Evolutionary conservation across 30 jellyfish, hydroid and myxozoan genomes (phyloP), one percentile per base, ranked within the genome.

Genomic region (Aurelia aurita): DNA sequence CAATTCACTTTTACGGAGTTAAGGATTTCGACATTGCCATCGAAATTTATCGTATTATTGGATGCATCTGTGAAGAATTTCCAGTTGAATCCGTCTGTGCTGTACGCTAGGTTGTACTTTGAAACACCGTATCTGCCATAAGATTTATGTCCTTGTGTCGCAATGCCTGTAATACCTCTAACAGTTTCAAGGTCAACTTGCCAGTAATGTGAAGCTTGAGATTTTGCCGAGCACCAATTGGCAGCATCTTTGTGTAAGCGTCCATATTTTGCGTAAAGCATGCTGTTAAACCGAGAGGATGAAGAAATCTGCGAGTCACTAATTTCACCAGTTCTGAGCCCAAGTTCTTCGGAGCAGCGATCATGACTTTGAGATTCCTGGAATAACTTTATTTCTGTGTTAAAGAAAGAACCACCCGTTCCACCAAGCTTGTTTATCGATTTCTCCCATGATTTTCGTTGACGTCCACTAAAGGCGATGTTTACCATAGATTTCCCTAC

Each of bases 161-260:
- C 85, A 9, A 73, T 10, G 23, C 72, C 85, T 1, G 58, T 25
- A 14, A 73, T 11, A 6, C 54, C 22, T 25, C 39, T 73, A 5
- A 18, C 58, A 15, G 53, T 34, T 26, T 74, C 85, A 18, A 73
- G 69, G 57, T 73, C 85, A n/a, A 73, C 73, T 58, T 73, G 85
- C n/a, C 54, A 12, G 58, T 25, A 73, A 22, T 73, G 58, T 26
- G 51, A 73, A 7, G 85, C 59, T 19, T 47, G 31, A 22, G 49
- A 0, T 2, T 0, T 0, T 12, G 0, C 72, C 29, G 85, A 27
- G 29, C 85, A 73, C 85, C 85, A 73, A 11, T 23, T 58, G n/a
- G 44, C n/a, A 21, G 28, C n/a, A 53, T 15, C 12, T 1, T 54
- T 25, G 57, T 45, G 31, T 4, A 54, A 49, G 12, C 72, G 72